Base-by-base conservation (phyloP, 2,888 invertebrate species). In the Anticlea derivata region DNA sequence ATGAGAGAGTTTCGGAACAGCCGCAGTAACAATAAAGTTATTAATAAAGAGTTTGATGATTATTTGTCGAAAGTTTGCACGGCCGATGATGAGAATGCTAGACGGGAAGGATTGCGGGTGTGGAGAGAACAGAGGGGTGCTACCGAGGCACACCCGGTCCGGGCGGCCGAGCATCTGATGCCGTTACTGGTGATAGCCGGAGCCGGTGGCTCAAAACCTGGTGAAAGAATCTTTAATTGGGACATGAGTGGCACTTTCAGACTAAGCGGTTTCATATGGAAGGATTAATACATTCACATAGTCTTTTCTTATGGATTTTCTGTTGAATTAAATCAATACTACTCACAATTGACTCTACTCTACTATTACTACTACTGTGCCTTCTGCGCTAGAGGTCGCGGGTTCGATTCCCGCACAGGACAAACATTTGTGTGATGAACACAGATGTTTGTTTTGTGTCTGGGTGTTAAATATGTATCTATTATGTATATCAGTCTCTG, bases 111-210 rank as follows among this genome's bases (percentile, higher is more conserved):
- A 0, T 57, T 90, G 1, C 7, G 78, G 0, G 41, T 65, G 0
- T 89, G 89, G 89, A 75, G 83, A 35, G 37, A 76, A 7, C 86
- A 86, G 35, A 61, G 66, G 0, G 87, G 86, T 0, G 86, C 86
- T 1, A 78, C 72, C 0, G 86, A 82, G 0, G 83, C 88, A 0
- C 89, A 90, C 51, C 89, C 88, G 0, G 73, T 79, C 13, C 47
- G 65, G 1, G 88, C 84, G 0, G 89, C 89, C 0, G 89, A 90
- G 48, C 89, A 90, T 66, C 80, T 90, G 7, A 89, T 90, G 89
- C 89, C 89, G 0, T 61, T 89, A 7, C 68, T 89, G 0, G 89
- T 90, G 0, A 64, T 85, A 0, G 89, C 89, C 0, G 89, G 89
- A 0, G 89, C 89, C 0, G 89, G 89, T 0, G 89, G 89, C 0